phyloP scores from a whole-genome alignment of 2,797 vertebrate species.

The Sebastes cheni region DNA sequence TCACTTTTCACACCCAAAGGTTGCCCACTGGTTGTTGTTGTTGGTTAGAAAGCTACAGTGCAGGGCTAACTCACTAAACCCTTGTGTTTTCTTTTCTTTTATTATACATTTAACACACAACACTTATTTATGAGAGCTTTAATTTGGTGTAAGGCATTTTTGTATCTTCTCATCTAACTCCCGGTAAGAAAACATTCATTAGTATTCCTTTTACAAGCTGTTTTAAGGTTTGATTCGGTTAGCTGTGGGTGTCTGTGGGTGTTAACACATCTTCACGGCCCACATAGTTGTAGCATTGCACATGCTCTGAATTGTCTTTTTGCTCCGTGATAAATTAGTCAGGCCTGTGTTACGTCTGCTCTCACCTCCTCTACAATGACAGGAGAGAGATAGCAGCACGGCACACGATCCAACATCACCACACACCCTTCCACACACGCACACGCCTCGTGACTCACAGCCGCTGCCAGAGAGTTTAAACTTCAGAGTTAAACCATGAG shows the following conservation, averaged over 20 bases:
- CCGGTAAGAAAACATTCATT: not conserved
- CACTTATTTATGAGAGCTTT: too few species aligned
- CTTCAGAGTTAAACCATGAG: conserved; percentile 38
- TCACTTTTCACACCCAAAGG: too few species aligned
- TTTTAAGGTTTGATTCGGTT: not conserved
- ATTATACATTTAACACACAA: too few species aligned
- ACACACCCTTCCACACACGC: not conserved
- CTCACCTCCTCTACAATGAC: conserved; percentile 68
- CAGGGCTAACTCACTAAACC: not conserved
- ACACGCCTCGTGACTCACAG: conserved; percentile 26
- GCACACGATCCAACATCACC: not conserved
- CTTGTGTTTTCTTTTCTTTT: not conserved
- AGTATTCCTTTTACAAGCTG: not conserved
- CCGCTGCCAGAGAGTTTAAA: conserved; percentile 39
- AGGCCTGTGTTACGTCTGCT: conserved; percentile 60
- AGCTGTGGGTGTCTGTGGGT: not conserved
- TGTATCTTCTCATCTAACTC: not conserved
- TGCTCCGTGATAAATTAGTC: conserved; percentile 55
- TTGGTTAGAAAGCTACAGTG: not conserved
- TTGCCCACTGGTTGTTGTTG: not conserved
- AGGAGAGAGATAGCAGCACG: conserved; percentile 44
- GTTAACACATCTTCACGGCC: not conserved
- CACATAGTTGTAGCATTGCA: conserved; percentile 39
- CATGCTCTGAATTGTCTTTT: conserved; percentile 49
- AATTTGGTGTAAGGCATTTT: not conserved